These are phyloP conservation scores for Unio pictorum DNA, from an alignment of 2,888 invertebrate genomes.

Conservation along the genomic window DNA sequence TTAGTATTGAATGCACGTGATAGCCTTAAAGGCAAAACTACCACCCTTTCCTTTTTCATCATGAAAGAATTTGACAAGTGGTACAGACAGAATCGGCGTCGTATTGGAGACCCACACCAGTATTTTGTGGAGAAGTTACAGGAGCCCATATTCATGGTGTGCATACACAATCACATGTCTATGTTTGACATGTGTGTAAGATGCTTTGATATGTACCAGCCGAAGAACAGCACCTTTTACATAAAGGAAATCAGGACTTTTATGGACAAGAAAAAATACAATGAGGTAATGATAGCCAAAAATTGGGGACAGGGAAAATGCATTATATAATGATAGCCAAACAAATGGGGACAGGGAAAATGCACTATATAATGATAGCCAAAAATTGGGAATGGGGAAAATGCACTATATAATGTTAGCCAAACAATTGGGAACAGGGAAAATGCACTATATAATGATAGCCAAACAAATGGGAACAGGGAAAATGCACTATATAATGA, in stretches of 20 bases:
- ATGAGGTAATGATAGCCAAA: conserved; percentile 44
- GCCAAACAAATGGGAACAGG: no score
- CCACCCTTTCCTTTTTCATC: conserved; percentile 44
- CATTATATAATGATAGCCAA: conserved; percentile 36
- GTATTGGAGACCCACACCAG: conserved; percentile 1
- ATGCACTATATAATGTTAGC: conserved; percentile 39
- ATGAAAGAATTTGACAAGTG: conserved; percentile 53
- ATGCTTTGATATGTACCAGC: conserved; percentile 47
- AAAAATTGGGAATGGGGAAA: neutral
- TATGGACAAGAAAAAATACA: conserved; percentile 44
- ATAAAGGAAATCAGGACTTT: conserved; percentile 41
- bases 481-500: conserved; percentile 12
- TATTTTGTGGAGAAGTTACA: conserved; percentile 24
- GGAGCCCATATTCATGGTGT: conserved; percentile 36
- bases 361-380: conserved; percentile 38
- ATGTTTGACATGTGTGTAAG: conserved; percentile 51
- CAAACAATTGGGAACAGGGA: no score
- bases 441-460: no score
- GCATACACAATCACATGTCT: conserved; percentile 45
- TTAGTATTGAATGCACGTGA: conserved; percentile 38
- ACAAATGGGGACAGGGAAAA: conserved; percentile 7
- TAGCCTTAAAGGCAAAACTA: conserved; percentile 40
- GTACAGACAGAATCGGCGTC: conserved; percentile 19
- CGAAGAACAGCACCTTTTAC: conserved; percentile 49
- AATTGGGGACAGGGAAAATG: conserved; percentile 8